Evolutionary conservation across 37 sponge, comb jelly and placozoan species (phyloP).

Genomic region (Agelas oroides): DNA sequence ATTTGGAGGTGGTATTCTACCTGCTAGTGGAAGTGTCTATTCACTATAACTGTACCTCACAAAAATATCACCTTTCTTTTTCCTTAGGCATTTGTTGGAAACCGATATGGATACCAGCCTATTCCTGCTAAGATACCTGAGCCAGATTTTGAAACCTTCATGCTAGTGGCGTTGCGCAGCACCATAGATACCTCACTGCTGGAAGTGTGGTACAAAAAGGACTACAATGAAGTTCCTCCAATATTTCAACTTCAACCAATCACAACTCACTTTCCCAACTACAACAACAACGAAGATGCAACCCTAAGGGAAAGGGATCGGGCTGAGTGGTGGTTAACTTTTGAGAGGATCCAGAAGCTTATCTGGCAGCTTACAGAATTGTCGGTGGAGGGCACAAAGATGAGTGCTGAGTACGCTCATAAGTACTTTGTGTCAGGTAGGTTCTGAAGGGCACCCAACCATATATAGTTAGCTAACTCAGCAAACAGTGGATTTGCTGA

Average conservation of each 20-base stretch:
- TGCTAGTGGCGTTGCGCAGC: not conserved
- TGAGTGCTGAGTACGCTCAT: slow-evolving; percentile 32
- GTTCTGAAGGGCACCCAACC: too few relatives aligned
- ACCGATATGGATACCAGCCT: slow-evolving; percentile 82
- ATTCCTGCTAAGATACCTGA: slow-evolving; percentile 63
- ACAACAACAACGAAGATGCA: not conserved
- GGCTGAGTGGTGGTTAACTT: slow-evolving; percentile 45
- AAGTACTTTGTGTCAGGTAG: slow-evolving; percentile 51
- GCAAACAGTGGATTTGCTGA: too few relatives aligned
- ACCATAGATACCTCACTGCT: slow-evolving; percentile 33
- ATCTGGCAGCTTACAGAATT: slow-evolving; percentile 24
- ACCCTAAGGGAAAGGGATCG: slow-evolving; percentile 5
- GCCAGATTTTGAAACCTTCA: slow-evolving; percentile 27
- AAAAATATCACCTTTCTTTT: too few relatives aligned
- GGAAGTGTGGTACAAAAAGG: slow-evolving; percentile 61
- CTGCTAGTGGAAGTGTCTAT: too few relatives aligned
- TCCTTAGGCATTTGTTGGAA: slow-evolving; percentile 64
- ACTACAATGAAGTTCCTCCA: slow-evolving; percentile 55
- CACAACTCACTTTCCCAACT: slow-evolving; percentile 41
- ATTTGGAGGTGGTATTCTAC: too few relatives aligned
- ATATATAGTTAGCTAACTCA: too few relatives aligned
- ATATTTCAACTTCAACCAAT: slow-evolving; percentile 72
- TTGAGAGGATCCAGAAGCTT: slow-evolving; percentile 27
- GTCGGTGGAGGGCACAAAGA: slow-evolving; percentile 1
- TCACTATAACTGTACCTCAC: too few relatives aligned